Base-by-base conservation (phyloP, 2,113 vertebrate genomes). In the Alouatta palliata region DNA sequence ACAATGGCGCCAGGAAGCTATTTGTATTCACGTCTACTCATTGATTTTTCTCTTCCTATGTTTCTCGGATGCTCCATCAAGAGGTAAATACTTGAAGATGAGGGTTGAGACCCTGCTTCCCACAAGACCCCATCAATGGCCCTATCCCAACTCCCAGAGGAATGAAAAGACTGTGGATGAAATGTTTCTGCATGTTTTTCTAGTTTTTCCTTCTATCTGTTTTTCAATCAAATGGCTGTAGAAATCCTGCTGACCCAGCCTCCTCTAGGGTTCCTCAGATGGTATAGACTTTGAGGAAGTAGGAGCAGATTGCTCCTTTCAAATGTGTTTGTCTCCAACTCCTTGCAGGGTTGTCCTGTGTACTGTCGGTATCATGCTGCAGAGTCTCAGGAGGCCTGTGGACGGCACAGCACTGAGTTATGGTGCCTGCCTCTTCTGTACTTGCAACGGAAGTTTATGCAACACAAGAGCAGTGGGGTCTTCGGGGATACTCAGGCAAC, bases 21-120 rank as follows among this genome's bases (percentile, higher is more conserved):
- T 11, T 1, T 25, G 20, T 5, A 23, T 23, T 43, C 45, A 45
- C 12, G 0, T 16, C 17, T 6, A 32, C 16, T 52, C 58, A 52
- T 23, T 12, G 61, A 14, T 43, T 40, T 56, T 27, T 37, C 58
- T 23, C 52, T 32, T 77, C 75, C 61, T 49, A 40, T 45, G 11
- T 43, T 14, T 43, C 61, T 21, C 56, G 7, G 30, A n/a, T 0
- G 1, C 4, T 1, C 2, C 17, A 4, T 49, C 64, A 37, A n/a
- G 2, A 52, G 43, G 8, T 6, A 5, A 27, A 14, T 10, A 47
- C 45, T 11, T 7, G 45, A 14, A 40, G 21, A 61, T 25, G 54
- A 2, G 11, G 20, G 30, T 4, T 16, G 30, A n/a, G 73, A n/a
- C n/a, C 12, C 61, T 56, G 20, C 21, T 14, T 52, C 43, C 68